Evolutionary conservation across 2,797 vertebrate species (phyloP), one percentile per base, ranked within the genome.

Genomic region (Percopsis omiscomaycus): DNA sequence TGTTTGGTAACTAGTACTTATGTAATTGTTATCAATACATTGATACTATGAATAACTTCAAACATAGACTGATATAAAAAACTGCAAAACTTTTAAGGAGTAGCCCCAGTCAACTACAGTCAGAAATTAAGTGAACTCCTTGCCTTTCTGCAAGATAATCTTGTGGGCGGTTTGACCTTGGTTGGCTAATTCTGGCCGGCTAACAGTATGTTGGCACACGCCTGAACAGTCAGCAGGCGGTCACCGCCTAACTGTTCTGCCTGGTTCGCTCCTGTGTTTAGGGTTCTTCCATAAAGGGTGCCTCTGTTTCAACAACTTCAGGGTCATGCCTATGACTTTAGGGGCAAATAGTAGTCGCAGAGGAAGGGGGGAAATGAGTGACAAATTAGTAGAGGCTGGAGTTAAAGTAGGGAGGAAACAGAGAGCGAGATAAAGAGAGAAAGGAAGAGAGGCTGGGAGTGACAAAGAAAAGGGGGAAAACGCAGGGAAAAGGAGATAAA

Each of bases 401-500:
- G 65, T 15, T 30, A 58, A 66, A 67, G 79, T 56, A 37, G 12
- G 67, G 79, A 83, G 79, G 84, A 86, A 86, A 80, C 1, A 27
- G 62, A 79, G 64, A 68, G 60, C 16, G 37, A 72, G 82, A 90
- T 86, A 89, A 85, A 76, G 68, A 9, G 69, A 62, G 61, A 29
- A n/a, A 55, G 14, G 65, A 67, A 66, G 67, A 74, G 42, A 83
- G 78, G 15, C 73, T 56, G 82, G 71, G 71, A 57, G 61, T 22
- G 55, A 74, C 15, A 57, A 73, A 72, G 74, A 73, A 61, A 77
- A 55, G 55, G 58, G 71, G 69, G 81, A 76, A 87, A 86, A 76
- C n/a, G 0, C 10, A 69, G 73, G 22, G 86, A 78, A 88, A 87
- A 69, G 55, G 61, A 86, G 88, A 88, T 88, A 87, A 80, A 84